Evolutionary conservation across 1,140 invertebrate species (phyloP).

Genomic region (Coptotermes formosanus): DNA sequence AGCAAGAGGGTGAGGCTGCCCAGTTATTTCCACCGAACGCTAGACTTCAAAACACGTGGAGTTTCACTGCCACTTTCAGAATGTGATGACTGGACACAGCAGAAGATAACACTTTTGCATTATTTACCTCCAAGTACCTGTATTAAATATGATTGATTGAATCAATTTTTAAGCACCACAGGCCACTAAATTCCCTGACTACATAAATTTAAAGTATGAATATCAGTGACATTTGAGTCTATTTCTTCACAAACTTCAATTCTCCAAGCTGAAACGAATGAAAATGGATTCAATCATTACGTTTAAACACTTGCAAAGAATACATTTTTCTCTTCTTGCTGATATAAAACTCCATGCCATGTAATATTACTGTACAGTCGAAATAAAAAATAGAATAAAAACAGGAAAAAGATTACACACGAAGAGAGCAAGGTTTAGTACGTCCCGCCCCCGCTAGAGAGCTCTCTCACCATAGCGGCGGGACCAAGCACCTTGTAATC

Average conservation of each 20-base stretch:
- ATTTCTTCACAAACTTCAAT: not conserved
- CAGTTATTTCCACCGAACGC: too few species aligned
- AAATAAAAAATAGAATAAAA: not conserved
- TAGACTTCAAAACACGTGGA: too few species aligned
- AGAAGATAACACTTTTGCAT: too few species aligned
- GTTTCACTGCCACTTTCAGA: too few species aligned
- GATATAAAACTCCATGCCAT: not conserved
- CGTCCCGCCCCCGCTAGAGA: not conserved
- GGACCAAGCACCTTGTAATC: not conserved
- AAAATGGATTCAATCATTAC: not conserved
- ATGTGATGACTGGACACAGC: too few species aligned
- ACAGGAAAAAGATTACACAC: not conserved
- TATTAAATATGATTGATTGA: not conserved
- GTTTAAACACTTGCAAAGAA: not conserved
- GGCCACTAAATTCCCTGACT: not conserved
- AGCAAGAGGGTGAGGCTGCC: too few species aligned
- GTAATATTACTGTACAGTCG: not conserved
- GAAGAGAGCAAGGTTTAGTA: conserved; percentile 15
- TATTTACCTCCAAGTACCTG: not conserved
- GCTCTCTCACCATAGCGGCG: not conserved
- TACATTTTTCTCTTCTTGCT: not conserved
- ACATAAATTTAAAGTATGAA: not conserved
- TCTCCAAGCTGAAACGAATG: not conserved
- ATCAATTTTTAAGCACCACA: not conserved
- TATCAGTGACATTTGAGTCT: too few species aligned